Conservation (phyloP, 1,140 invertebrate genomes). For the Macrosteles quadrilineatus region DNA sequence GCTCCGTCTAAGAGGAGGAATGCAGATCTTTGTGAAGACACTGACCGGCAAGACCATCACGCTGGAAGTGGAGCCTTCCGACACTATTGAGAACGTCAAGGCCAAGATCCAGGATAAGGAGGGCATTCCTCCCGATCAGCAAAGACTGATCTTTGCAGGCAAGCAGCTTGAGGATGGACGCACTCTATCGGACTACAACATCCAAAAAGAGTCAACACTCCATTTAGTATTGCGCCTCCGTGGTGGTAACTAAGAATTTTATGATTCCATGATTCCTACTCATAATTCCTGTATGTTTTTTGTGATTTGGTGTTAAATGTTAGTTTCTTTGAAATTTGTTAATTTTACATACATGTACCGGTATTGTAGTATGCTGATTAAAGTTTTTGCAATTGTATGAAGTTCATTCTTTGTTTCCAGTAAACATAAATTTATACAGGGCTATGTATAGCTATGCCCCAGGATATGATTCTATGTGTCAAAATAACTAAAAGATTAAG, state of each 20-base stretch:
- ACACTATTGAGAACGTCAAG: constrained; percentile 77
- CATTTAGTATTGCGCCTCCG: constrained; percentile 89
- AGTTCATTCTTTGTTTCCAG: no score
- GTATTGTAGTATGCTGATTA: no score
- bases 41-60: constrained; percentile 74
- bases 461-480: no score
- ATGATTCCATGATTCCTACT: no score
- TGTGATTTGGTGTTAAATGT: no score
- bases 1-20: constrained; percentile 76
- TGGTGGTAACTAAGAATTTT: constrained; percentile 96
- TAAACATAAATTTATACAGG: no score
- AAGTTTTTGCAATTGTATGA: no score
- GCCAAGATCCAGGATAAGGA: constrained; percentile 66
- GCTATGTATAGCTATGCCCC: no score
- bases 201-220: constrained; percentile 79
- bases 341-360: no score
- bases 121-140: constrained; percentile 65
- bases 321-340: no score
- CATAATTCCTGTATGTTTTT: no score
- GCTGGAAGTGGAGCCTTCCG: constrained; percentile 70
- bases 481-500: no score
- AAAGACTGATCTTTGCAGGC: constrained; percentile 65
- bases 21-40: constrained; percentile 73
- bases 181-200: constrained; percentile 67
- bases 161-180: constrained; percentile 70